Evolutionary conservation across 2,797 vertebrate species (phyloP).

Genomic region (Clarias fuscus): DNA sequence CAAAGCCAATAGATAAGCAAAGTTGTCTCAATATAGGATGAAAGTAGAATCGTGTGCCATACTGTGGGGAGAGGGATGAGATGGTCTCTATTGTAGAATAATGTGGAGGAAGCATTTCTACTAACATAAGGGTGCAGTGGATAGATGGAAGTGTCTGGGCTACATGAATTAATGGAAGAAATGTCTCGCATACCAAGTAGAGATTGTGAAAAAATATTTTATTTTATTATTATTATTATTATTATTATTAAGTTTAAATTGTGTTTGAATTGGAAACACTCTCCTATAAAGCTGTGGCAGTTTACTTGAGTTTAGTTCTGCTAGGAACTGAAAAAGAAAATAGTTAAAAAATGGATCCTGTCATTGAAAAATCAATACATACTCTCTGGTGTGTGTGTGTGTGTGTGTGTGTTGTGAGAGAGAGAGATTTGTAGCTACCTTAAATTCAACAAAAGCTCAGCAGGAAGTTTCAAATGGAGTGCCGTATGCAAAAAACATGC

Average conservation of each 20-base stretch:
- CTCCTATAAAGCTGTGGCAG: background rate
- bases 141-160: background rate
- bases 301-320: background rate
- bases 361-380: background rate
- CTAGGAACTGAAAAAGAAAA: background rate
- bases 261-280: background rate
- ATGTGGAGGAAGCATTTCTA: background rate
- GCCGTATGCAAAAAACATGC: background rate
- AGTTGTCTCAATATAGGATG: background rate
- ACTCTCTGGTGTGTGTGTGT: background rate
- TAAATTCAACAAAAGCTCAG: conserved; percentile 5
- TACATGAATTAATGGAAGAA: no score
- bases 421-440: background rate
- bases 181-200: background rate
- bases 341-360: background rate
- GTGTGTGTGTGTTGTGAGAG: background rate
- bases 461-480: background rate
- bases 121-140: background rate
- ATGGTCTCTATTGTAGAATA: background rate
- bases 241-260: background rate
- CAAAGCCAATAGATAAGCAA: background rate
- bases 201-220: background rate
- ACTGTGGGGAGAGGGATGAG: background rate
- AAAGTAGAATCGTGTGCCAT: background rate
- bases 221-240: background rate